Conservation (phyloP, 2,113 vertebrate genomes). For the Benthochromis sp. region DNA sequence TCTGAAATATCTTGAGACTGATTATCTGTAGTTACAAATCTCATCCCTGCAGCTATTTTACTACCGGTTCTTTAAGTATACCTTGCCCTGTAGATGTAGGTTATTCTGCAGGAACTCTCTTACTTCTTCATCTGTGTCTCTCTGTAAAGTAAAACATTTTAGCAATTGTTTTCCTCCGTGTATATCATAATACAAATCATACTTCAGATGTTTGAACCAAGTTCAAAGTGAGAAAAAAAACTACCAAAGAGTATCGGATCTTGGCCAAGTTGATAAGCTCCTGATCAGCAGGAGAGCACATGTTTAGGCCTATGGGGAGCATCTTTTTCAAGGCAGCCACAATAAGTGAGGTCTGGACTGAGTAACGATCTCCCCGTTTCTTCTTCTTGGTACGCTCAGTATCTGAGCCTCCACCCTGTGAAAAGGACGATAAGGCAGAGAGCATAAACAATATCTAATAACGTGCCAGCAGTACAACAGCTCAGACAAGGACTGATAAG, state of each 20-base stretch:
- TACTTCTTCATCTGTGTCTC: slow-evolving; percentile 94
- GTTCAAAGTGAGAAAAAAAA: not conserved
- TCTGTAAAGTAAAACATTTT: slow-evolving; percentile 64
- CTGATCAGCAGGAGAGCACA: slow-evolving; percentile 94
- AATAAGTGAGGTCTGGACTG: slow-evolving; percentile 90
- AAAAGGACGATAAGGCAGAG: slow-evolving; percentile 21
- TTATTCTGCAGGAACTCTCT: slow-evolving; percentile 88
- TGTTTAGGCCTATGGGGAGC: slow-evolving; percentile 94
- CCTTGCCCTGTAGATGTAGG: slow-evolving; percentile 92
- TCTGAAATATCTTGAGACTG: not conserved
- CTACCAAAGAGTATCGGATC: slow-evolving; percentile 87
- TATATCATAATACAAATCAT: not conserved
- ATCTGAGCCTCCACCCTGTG: slow-evolving; percentile 86
- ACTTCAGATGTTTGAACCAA: not conserved
- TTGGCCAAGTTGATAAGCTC: slow-evolving; percentile 91
- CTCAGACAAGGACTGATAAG: not conserved
- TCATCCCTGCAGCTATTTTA: not conserved
- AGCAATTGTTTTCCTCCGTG: not conserved
- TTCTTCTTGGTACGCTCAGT: slow-evolving; percentile 92
- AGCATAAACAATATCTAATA: slow-evolving; percentile 36
- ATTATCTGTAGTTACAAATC: not conserved
- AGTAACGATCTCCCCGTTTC: slow-evolving; percentile 86
- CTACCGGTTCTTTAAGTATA: slow-evolving; percentile 18
- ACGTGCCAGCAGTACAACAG: not conserved
- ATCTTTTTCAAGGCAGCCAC: slow-evolving; percentile 96